Conservation (phyloP, 2,113 vertebrate species). For the Spermophilus dauricus region DNA sequence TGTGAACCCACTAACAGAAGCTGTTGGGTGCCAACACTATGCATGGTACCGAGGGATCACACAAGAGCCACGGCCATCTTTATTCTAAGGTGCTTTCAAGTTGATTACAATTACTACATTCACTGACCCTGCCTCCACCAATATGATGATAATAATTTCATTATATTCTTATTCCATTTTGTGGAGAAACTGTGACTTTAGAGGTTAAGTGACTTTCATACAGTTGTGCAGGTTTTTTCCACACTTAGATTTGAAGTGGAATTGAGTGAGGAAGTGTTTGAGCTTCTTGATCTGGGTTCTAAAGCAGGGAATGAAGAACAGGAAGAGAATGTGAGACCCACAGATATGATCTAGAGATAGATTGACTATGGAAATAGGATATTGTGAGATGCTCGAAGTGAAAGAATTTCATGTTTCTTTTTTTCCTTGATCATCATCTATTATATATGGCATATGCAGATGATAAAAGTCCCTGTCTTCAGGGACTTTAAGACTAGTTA, state of each 20-base stretch:
- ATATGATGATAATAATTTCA: not conserved
- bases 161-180: constrained; percentile 20
- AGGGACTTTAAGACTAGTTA: not conserved
- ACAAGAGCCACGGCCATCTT: not conserved
- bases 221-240: not conserved
- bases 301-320: not conserved
- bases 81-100: not conserved
- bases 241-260: not conserved
- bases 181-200: not conserved
- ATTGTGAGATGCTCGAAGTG: not conserved
- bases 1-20: not conserved
- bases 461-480: not conserved
- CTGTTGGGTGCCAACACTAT: not conserved
- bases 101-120: not conserved
- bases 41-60: not conserved
- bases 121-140: not conserved
- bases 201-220: not conserved
- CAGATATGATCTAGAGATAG: not conserved
- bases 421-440: not conserved
- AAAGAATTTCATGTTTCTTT: not conserved
- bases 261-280: not conserved
- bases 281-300: not conserved
- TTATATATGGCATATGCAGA: not conserved
- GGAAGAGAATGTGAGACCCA: not conserved
- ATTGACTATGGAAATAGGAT: not conserved